Evolutionary conservation across 2,113 vertebrate genomes (phyloP).

Genomic region (Tamias sibiricus): DNA sequence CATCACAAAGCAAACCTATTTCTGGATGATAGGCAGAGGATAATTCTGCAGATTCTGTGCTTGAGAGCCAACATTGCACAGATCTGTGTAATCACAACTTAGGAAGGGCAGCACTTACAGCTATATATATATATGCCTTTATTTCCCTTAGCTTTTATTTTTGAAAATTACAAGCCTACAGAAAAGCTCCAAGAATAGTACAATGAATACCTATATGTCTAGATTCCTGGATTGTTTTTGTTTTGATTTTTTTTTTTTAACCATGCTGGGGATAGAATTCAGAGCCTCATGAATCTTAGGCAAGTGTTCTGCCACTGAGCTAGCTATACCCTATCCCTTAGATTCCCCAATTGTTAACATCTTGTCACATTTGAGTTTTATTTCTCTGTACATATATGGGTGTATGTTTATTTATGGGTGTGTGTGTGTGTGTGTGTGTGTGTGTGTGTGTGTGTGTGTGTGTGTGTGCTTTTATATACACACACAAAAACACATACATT

Average conservation of each 20-base stretch:
- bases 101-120: neutral
- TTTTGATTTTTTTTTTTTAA: neutral
- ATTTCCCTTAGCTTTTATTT: conserved; percentile 39
- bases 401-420: neutral
- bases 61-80: neutral
- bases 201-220: neutral
- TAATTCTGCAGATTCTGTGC: neutral
- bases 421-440: no score
- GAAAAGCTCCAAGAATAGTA: neutral
- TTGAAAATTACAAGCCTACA: conserved; percentile 8
- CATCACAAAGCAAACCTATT: neutral
- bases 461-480: neutral
- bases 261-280: neutral
- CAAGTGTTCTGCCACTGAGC: neutral
- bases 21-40: neutral
- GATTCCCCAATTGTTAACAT: neutral
- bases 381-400: neutral
- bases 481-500: neutral
- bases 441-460: no score
- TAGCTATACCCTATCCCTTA: neutral
- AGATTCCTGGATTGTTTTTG: neutral
- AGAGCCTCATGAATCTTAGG: neutral
- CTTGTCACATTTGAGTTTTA: neutral
- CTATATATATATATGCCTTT: neutral
- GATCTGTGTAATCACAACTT: neutral